Evolutionary conservation across 2,888 invertebrate species (phyloP).

Genomic region (Agrochola lota): DNA sequence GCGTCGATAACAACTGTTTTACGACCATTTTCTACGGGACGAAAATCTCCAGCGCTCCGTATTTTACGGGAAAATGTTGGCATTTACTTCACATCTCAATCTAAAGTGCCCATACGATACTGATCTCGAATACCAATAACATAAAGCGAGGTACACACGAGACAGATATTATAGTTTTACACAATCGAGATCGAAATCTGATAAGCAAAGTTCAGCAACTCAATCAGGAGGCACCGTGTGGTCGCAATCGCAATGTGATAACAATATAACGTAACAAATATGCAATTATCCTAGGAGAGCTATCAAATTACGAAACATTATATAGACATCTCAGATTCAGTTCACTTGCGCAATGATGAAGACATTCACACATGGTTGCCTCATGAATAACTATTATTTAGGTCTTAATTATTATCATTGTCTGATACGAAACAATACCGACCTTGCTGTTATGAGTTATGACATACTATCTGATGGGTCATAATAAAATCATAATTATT

Average conservation of each 20-base stretch:
- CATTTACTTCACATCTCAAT: slow-evolving; percentile 59
- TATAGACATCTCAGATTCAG: slow-evolving; percentile 43
- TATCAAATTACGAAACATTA: slow-evolving; percentile 52
- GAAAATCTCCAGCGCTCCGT: slow-evolving; percentile 60
- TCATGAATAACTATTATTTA: slow-evolving; percentile 46
- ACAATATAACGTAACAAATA: slow-evolving; percentile 50
- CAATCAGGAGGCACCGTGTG: slow-evolving; percentile 26
- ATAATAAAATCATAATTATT: slow-evolving; percentile 17
- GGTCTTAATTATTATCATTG: slow-evolving; percentile 52
- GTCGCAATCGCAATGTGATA: slow-evolving; percentile 44
- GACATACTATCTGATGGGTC: slow-evolving; percentile 17
- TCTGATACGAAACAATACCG: slow-evolving; percentile 45
- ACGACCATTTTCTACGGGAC: slow-evolving; percentile 41
- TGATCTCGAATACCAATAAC: slow-evolving; percentile 57
- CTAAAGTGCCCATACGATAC: slow-evolving; percentile 51
- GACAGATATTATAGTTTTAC: slow-evolving; percentile 1
- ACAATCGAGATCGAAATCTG: slow-evolving; percentile 29
- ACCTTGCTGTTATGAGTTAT: slow-evolving; percentile 35
- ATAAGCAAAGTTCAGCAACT: slow-evolving; percentile 37
- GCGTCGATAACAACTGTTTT: slow-evolving; percentile 60
- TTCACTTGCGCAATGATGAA: slow-evolving; percentile 60
- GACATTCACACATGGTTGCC: slow-evolving; percentile 61
- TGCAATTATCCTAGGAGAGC: slow-evolving; percentile 56
- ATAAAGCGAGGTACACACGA: slow-evolving; percentile 29
- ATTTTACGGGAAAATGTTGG: slow-evolving; percentile 63